Base-by-base conservation (phyloP, 2,113 vertebrate species). In the Ceuthmochares aereus region DNA sequence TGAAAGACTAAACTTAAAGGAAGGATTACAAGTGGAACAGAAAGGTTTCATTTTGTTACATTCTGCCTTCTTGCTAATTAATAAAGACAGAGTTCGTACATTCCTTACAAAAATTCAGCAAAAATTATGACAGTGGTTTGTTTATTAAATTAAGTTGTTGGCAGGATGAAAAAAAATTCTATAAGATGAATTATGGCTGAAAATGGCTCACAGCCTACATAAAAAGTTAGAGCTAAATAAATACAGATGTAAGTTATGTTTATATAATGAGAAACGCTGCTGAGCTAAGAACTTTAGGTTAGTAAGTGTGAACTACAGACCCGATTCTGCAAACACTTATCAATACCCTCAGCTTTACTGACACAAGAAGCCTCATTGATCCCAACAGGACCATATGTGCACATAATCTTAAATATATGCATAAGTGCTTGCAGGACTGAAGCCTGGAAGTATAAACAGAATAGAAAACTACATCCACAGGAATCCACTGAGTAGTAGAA, bases 91-190 rank as follows among this genome's bases (percentile, higher is more conserved):
- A 91, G 72, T 95, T 97, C 68, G 12, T 93, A 78, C 84, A 95
- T 97, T 97, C 93, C 94, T 95, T 86, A 96, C 17, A 89, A 89
- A 95, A 95, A 94, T 47, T 81, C 82, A 60, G 91, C 77, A 95
- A 94, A 97, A 98, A 96, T 86, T 94, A 95, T 94, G 96, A 96
- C 75, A 96, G 89, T 89, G 74, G 74, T 90, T 80, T 97, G 93
- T 97, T 98, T 97, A 97, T 97, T 98, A 97, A 97, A 97, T 95
- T 97, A 97, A 75, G 82, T 95, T 95, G 94, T 95, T 97, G 97
- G 95, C 97, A 96, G 94, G 75, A 96, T 77, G 91, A 85, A 86
- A 97, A 97, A 94, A 96, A 82, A 59, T 49, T 96, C 97, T 97
- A 32, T 94, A 85, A 84, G 85, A 89, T 91, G 96, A 97, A 94